These are phyloP conservation scores for Disparrhopalites patrizii DNA, from an alignment of 2,888 invertebrate species.

Conservation along the genomic window DNA sequence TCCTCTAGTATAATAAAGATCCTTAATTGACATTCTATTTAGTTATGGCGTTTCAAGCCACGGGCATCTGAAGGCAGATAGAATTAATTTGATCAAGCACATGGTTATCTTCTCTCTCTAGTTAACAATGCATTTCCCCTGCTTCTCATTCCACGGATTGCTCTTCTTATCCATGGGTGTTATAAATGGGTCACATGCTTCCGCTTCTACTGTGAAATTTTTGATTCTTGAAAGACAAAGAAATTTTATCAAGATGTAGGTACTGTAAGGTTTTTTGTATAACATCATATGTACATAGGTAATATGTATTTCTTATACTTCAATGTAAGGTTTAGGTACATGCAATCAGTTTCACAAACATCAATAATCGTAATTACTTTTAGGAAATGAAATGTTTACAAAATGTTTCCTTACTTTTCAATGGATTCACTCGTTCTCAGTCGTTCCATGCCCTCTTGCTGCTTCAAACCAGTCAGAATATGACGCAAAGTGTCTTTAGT, in stretches of 20 bases:
- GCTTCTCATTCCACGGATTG: conserved; percentile 25
- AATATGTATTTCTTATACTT: no score
- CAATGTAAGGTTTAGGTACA: background rate
- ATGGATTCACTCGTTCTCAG: conserved; percentile 20
- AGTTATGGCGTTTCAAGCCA: no score
- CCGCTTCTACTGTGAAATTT: conserved; percentile 3
- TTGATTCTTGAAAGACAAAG: conserved; percentile 12
- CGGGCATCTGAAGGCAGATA: no score
- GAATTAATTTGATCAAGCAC: no score
- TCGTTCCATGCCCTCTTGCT: conserved; percentile 11
- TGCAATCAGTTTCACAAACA: no score
- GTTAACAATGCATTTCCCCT: conserved; percentile 20
- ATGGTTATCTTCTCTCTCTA: no score
- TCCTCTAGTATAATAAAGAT: no score
- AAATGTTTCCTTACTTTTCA: conserved; percentile 1
- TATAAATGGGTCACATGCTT: conserved; percentile 15
- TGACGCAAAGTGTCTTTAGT: conserved; percentile 14
- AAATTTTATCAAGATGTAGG: no score
- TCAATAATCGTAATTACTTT: no score
- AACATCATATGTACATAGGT: no score
- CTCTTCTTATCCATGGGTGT: conserved; percentile 19
- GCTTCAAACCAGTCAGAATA: conserved; percentile 20
- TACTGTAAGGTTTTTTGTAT: no score
- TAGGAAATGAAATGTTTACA: background rate
- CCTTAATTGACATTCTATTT: no score